These are phyloP conservation scores for Siniperca scherzeri DNA, from an alignment of 2,797 vertebrate genomes.

Conservation along the genomic window DNA sequence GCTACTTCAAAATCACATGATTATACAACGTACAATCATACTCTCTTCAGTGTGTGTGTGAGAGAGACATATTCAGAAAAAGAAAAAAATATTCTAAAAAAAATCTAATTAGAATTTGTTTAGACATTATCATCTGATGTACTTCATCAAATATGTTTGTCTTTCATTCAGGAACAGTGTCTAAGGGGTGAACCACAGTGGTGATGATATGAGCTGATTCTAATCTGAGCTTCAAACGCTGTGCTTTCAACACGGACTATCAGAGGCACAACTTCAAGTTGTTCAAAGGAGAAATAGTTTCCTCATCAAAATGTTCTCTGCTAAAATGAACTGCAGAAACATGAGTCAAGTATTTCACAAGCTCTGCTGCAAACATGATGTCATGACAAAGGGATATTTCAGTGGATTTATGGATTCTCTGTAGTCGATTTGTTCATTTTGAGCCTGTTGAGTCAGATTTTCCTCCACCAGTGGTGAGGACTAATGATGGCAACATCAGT, in stretches of 20 bases:
- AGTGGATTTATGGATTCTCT: not conserved
- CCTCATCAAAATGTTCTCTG: conserved; percentile 24
- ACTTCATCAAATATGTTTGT: conserved; percentile 68
- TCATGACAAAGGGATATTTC: not conserved
- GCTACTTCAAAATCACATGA: conserved; percentile 54
- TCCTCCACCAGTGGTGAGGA: too few species aligned
- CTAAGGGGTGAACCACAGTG: conserved; percentile 59
- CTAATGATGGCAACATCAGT: not conserved
- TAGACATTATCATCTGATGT: conserved; percentile 68
- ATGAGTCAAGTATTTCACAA: conserved; percentile 21
- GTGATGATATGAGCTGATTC: conserved; percentile 73
- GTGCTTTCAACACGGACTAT: conserved; percentile 59
- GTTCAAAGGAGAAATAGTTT: conserved; percentile 33
- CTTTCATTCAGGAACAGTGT: conserved; percentile 67
- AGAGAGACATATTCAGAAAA: conserved; percentile 37
- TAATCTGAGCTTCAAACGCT: conserved; percentile 71
- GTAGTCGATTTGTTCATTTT: not conserved
- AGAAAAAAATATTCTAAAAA: conserved; percentile 4
- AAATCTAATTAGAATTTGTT: conserved; percentile 74
- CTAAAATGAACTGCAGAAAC: conserved; percentile 45
- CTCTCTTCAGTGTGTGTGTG: not conserved
- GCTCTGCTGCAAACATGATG: conserved; percentile 24
- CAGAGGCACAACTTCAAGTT: conserved; percentile 51
- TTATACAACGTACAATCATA: conserved; percentile 53
- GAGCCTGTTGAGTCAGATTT: not conserved